phyloP scores from a whole-genome alignment of 1,140 invertebrate genomes.

The Atopsyche davidsoni region DNA sequence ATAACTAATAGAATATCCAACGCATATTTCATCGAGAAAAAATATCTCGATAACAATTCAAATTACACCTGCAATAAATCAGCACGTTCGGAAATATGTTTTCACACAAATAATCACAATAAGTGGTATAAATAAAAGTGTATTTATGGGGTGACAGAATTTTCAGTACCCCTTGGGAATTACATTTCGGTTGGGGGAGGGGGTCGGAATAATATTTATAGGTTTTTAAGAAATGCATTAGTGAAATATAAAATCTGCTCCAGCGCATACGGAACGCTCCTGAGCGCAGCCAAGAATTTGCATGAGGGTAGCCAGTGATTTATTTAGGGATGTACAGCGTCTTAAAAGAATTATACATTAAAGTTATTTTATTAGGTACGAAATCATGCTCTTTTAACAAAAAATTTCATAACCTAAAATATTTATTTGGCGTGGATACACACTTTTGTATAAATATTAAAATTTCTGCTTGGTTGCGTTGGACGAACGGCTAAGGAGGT shows the following conservation, averaged over 20 bases:
- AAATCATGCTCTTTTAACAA: too few relatives aligned
- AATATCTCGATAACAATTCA: too few relatives aligned
- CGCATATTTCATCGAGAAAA: too few relatives aligned
- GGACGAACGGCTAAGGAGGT: too few relatives aligned
- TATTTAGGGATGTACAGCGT: too few relatives aligned
- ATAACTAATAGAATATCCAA: too few relatives aligned
- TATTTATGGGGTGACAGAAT: conserved; percentile 21
- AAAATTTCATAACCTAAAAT: too few relatives aligned
- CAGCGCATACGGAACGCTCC: conserved; percentile 20
- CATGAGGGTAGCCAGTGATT: conserved; percentile 13
- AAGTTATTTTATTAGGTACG: too few relatives aligned
- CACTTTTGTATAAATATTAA: too few relatives aligned
- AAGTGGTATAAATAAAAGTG: conserved; percentile 15
- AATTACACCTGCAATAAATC: not conserved
- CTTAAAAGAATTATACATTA: too few relatives aligned
- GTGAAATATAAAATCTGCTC: conserved; percentile 32
- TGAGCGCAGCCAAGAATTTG: conserved; percentile 7
- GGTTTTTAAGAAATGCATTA: conserved; percentile 33
- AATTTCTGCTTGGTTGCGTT: too few relatives aligned
- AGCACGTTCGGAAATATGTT: not conserved
- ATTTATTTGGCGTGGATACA: too few relatives aligned
- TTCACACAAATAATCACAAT: conserved; percentile 11
- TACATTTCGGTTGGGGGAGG: not conserved
- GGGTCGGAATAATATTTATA: conserved; percentile 27
- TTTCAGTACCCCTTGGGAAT: conserved; percentile 4